phyloP scores from a whole-genome alignment of 2,888 invertebrate species.

The Caenorhabditis wallacei region DNA sequence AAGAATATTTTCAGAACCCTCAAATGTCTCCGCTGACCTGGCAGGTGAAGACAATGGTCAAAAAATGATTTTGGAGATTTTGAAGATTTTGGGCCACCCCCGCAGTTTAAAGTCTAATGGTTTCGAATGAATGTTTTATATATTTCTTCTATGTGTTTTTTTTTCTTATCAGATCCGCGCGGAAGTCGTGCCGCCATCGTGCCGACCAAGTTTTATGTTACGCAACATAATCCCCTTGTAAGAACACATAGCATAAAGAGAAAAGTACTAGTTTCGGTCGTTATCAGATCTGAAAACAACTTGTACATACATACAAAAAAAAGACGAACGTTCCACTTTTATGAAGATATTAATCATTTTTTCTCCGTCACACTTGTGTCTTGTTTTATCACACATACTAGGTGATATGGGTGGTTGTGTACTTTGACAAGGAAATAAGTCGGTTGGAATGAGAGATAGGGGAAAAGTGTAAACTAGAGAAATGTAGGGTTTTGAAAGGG shows the following conservation, averaged over 20 bases:
- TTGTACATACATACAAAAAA: slow-evolving; percentile 21
- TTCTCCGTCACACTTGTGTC: slow-evolving; percentile 24
- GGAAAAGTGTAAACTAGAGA: neutral
- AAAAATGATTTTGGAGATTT: no score
- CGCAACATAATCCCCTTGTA: slow-evolving; percentile 24
- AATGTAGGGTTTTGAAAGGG: neutral
- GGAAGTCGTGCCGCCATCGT: slow-evolving; percentile 8
- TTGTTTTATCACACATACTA: slow-evolving; percentile 3
- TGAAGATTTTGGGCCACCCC: no score
- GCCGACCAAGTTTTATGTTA: slow-evolving; percentile 13
- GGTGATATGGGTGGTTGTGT: neutral
- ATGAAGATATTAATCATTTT: slow-evolving; percentile 30
- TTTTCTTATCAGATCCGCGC: slow-evolving; percentile 16
- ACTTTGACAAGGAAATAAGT: neutral
- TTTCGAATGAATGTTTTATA: no score
- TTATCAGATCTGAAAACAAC: slow-evolving; percentile 2
- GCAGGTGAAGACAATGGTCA: neutral
- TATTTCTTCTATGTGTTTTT: no score
- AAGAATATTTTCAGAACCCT: neutral
- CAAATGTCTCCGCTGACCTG: neutral
- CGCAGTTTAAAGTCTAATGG: no score
- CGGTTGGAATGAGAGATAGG: neutral
- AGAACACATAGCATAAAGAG: slow-evolving; percentile 1
- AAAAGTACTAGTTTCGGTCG: slow-evolving; percentile 21
- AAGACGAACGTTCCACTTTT: slow-evolving; percentile 27